Conservation (phyloP, 2,113 vertebrate genomes). For the Litocranius walleri region DNA sequence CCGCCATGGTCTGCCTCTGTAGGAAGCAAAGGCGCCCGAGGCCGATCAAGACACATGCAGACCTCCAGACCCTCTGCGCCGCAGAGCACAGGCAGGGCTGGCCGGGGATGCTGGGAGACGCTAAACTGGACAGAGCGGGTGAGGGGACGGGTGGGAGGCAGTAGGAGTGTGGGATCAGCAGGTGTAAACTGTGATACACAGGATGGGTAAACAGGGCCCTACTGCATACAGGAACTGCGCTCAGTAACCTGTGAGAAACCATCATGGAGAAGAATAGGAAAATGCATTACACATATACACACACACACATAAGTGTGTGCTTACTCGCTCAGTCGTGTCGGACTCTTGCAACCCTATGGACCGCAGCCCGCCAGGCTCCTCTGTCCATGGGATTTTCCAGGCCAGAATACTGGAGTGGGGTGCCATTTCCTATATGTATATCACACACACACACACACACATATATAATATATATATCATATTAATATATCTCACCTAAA, state of each 20-base stretch:
- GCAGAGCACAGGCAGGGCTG: not conserved
- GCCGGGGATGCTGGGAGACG: slow-evolving; percentile 5
- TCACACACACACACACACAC: not conserved
- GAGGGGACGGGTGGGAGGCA: not conserved
- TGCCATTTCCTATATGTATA: not conserved
- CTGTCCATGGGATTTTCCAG: too few species aligned
- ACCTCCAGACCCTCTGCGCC: not conserved
- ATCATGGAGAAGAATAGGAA: not conserved
- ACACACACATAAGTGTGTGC: rapidly evolving
- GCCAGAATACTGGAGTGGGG: too few species aligned
- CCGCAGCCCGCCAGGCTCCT: too few species aligned
- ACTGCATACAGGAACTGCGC: rapidly evolving
- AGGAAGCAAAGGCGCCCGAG: slow-evolving; percentile 53
- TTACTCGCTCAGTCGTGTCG: too few species aligned
- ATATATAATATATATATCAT: not conserved
- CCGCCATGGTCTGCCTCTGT: slow-evolving; percentile 35
- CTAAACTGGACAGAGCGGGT: not conserved
- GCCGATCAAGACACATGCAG: not conserved
- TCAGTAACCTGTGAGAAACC: not conserved
- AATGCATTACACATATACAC: not conserved
- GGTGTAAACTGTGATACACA: rapidly evolving
- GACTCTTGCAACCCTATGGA: too few species aligned
- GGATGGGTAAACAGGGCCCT: not conserved
- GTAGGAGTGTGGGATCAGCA: not conserved
- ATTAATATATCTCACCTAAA: too few species aligned